phyloP scores from a whole-genome alignment of 2,888 invertebrate genomes.

The Hydrotaea cyrtoneurina region DNA sequence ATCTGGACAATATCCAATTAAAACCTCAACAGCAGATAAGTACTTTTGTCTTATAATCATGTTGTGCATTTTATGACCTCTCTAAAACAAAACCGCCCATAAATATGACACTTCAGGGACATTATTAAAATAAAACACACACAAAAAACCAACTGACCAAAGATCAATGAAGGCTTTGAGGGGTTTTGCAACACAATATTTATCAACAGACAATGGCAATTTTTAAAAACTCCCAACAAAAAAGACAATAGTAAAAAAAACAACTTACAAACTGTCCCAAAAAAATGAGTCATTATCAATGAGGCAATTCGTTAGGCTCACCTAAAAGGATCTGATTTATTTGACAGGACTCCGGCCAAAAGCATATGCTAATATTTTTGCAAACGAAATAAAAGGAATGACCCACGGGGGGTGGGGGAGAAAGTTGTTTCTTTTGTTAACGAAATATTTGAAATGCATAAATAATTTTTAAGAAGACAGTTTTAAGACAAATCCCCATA shows the following conservation, averaged over 20 bases:
- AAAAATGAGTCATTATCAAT: not conserved
- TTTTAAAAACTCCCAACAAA: not conserved
- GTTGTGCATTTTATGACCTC: constrained; percentile 1
- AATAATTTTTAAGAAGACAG: constrained; percentile 15
- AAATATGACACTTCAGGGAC: not conserved
- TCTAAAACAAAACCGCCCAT: not conserved
- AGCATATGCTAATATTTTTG: not conserved
- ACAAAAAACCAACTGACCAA: not conserved
- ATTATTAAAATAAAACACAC: not conserved
- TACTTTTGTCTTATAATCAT: constrained; percentile 7
- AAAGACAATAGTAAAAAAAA: not conserved
- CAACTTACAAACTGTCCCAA: not conserved
- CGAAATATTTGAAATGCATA: not conserved
- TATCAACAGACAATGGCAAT: not conserved
- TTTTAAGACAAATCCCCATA: not conserved
- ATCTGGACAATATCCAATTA: not conserved
- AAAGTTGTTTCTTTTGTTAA: not conserved
- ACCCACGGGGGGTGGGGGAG: not conserved
- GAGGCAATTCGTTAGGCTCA: not conserved
- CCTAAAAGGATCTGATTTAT: not conserved
- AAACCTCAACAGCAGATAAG: not conserved
- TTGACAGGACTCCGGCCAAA: not conserved
- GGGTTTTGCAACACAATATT: not conserved
- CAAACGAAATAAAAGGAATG: not conserved
- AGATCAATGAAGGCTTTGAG: not conserved